These are phyloP conservation scores for Heliconius eleuchia DNA, from an alignment of 1,140 invertebrate species.

Conservation along the genomic window DNA sequence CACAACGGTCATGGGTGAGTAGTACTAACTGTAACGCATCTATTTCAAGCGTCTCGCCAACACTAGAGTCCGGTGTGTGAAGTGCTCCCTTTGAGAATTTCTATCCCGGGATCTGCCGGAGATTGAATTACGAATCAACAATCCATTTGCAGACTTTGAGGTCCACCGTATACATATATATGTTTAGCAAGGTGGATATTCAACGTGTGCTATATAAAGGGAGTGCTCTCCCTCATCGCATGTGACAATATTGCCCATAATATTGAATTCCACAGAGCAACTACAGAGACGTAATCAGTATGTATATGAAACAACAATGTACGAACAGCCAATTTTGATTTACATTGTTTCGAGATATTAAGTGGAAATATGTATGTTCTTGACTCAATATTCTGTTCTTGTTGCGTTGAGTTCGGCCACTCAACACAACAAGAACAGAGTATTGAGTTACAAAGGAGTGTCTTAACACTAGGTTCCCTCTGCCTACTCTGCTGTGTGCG, in stretches of 20 bases:
- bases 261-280: background rate
- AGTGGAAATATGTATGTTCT: no score
- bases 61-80: constrained; percentile 31
- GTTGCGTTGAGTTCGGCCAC: no score
- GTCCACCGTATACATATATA: constrained; percentile 16
- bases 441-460: no score
- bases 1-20: constrained; percentile 47
- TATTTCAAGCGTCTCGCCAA: constrained; percentile 27
- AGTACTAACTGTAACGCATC: constrained; percentile 46
- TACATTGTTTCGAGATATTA: background rate
- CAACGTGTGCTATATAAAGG: background rate
- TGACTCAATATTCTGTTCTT: no score
- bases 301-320: background rate
- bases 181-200: background rate
- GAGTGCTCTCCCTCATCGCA: background rate
- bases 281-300: background rate
- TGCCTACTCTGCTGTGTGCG: no score
- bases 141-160: constrained; percentile 27
- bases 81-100: constrained; percentile 40
- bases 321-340: background rate
- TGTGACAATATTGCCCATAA: background rate
- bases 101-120: constrained; percentile 45
- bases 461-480: no score
- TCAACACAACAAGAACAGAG: no score
- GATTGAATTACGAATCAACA: constrained; percentile 59